A percentile compares a stretch with the other conserved stretches of the same genome.
Conservation (phyloP, 2,888 invertebrate genomes). For the Minunthozetes semirufus region DNA sequence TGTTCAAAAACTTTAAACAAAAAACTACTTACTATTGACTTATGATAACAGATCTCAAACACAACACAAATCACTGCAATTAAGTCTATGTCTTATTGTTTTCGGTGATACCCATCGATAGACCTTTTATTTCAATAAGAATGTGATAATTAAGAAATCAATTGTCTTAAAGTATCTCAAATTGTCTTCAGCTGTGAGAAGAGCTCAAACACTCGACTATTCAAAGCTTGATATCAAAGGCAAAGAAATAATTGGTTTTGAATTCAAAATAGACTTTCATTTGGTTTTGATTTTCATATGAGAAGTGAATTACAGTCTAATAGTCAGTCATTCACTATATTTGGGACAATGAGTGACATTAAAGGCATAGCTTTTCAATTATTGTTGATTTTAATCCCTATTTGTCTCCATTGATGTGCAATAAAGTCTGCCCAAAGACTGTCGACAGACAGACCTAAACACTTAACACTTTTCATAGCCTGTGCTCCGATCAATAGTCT, state of each 20-base stretch:
- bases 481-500: neutral
- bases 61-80: neutral
- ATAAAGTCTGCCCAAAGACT: too few species aligned
- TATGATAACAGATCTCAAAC: neutral
- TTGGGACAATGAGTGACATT: neutral
- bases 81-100: constrained; percentile 4
- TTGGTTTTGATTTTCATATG: neutral
- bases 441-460: too few species aligned
- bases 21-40: neutral
- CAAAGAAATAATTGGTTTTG: neutral
- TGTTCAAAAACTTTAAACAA: neutral
- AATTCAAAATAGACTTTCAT: neutral
- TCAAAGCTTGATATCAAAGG: neutral
- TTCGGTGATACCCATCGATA: neutral
- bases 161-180: neutral
- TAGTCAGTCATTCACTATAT: too few species aligned
- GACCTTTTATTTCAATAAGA: neutral
- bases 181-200: neutral
- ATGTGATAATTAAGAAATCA: neutral
- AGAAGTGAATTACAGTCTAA: neutral
- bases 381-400: neutral
- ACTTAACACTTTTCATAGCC: neutral
- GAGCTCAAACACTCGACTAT: too few species aligned
- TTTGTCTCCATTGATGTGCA: constrained; percentile 1
- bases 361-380: neutral